Percentiles rank a stretch among this genome's conserved stretches.
Evolutionary conservation across 2,113 vertebrate species (phyloP).

Genomic region (Corythoichthys haematopterus): DNA sequence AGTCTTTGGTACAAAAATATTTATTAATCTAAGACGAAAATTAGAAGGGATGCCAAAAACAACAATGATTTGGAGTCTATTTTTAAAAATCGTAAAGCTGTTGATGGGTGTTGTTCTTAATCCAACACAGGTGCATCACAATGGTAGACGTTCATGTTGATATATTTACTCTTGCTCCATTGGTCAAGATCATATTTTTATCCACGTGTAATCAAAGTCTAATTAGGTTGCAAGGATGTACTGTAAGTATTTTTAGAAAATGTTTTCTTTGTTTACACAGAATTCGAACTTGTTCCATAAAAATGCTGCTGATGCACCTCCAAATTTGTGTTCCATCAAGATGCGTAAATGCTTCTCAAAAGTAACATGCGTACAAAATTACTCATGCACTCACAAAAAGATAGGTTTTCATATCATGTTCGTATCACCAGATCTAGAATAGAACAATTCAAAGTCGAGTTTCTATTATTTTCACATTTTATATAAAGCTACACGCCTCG

Average conservation of each 20-base stretch:
- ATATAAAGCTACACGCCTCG: slow-evolving; percentile 1
- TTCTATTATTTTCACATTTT: slow-evolving; percentile 24
- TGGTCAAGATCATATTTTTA: neutral
- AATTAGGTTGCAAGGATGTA: neutral
- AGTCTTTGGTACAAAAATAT: no score
- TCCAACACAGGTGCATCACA: neutral
- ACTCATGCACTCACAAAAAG: neutral
- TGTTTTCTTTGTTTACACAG: neutral
- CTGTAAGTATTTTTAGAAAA: no score
- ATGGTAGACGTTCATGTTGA: neutral
- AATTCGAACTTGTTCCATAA: neutral
- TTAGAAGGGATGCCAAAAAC: no score
- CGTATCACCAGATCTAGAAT: neutral
- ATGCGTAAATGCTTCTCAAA: neutral
- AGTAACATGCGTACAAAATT: neutral
- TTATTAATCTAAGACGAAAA: no score
- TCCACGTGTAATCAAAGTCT: neutral
- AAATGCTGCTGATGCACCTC: neutral
- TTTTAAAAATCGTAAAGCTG: neutral
- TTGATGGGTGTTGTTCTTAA: neutral
- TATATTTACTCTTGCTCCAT: neutral
- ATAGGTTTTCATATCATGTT: neutral
- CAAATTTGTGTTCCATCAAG: neutral
- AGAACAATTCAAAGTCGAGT: slow-evolving; percentile 17
- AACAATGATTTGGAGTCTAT: no score